Conservation (phyloP, 2,888 invertebrate species). For the Horisme vitalbata region DNA sequence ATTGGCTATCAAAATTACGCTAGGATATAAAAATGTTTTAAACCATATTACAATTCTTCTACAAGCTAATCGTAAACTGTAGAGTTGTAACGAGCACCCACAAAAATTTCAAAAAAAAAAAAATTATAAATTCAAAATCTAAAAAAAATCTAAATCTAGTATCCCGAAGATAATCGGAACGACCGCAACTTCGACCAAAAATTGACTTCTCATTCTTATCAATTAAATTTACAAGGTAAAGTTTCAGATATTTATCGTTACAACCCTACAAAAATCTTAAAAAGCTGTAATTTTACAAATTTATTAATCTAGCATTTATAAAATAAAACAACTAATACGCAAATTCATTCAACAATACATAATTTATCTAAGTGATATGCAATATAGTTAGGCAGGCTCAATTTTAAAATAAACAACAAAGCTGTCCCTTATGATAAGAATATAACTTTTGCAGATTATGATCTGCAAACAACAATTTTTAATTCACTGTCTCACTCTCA, state of each 20-base stretch:
- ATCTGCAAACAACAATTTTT: slow-evolving; percentile 21
- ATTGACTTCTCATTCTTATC: slow-evolving; percentile 16
- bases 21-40: slow-evolving; percentile 54
- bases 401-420: slow-evolving; percentile 33
- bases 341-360: slow-evolving; percentile 50
- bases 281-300: slow-evolving; percentile 37
- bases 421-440: slow-evolving; percentile 13
- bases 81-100: slow-evolving; percentile 42
- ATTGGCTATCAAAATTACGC: slow-evolving; percentile 63
- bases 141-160: no score
- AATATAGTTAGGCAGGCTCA: slow-evolving; percentile 77
- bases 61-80: slow-evolving; percentile 39
- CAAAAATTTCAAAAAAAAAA: no score
- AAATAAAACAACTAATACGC: slow-evolving; percentile 45
- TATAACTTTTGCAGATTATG: slow-evolving; percentile 15
- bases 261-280: slow-evolving; percentile 34
- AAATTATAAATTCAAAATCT: no score
- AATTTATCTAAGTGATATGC: slow-evolving; percentile 76
- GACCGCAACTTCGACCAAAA: slow-evolving; percentile 4
- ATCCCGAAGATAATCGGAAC: no score
- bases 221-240: not conserved
- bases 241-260: slow-evolving; percentile 19
- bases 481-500: slow-evolving; percentile 12
- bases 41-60: slow-evolving; percentile 49
- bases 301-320: slow-evolving; percentile 47